Base-by-base conservation (phyloP, 1,140 invertebrate genomes). In the Heliothis subflexa region DNA sequence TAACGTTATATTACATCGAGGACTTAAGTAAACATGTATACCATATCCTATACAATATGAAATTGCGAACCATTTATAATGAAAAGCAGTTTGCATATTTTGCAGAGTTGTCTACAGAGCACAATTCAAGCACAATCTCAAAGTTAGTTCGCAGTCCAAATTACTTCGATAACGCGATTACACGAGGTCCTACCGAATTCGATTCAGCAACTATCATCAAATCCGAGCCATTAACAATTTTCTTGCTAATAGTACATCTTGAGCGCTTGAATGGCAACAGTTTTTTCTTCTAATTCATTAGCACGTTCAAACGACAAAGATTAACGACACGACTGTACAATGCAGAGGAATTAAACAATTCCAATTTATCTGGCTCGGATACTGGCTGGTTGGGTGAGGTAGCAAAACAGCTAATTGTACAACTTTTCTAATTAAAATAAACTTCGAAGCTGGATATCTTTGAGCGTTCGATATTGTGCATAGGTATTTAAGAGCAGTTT, bases 371-470 rank as follows among this genome's bases (percentile, higher is more conserved):
- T 61, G 79, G 50, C 59, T 75, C 57, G 79, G 50, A 74, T 74
- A 72, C 64, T 68, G 68, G 79, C 75, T 79, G 40, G 74, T 68
- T 57, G 52, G 79, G 73, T 77, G 73, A 80, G 73, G 66, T 64
- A 54, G 76, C 55, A 68, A 76, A 61, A 57, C 50, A 78, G 76
- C 79, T 83, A 83, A 83, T 83, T 83, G 75, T 73, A 54, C 76
- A 83, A 83, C 76, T 83, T 83, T 81, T 74, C 79, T 83, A 83
- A 83, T 83, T 83, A 83, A 83, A 83, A 79, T 81, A 73, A 66
- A 81, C 59, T 76, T 68, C 7, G 55, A 47, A 74, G 54, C 71
- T 74, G 71, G 50, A 71, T 71, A 59, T 74, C 71, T 74, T 74
- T 59, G n/a, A 61, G 16, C 40, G 71, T 49, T 74, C 54, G 71